Evolutionary conservation across 2,888 invertebrate species (phyloP), one percentile per base, ranked within the genome.

Genomic region (Oasisia sp.): DNA sequence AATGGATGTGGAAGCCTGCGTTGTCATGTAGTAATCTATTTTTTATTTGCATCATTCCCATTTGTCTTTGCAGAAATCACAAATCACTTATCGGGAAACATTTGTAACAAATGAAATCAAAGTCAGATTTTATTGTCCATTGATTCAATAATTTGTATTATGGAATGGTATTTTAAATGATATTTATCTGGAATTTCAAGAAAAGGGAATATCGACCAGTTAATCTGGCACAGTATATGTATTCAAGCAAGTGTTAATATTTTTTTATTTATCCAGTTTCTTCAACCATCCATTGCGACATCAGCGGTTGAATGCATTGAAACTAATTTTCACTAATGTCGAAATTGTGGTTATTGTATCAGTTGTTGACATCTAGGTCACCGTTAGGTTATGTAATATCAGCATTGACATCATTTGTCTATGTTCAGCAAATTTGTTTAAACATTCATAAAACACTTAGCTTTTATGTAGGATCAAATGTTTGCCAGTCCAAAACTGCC

Each of bases 71-170:
- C n/a, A 19, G n/a, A 74, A 74, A 4, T 74, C 74, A 74, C 74
- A 74, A 74, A 74, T 74, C n/a, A 74, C n/a, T 74, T 74, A n/a
- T n/a, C 74, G n/a, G 74, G 74, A 19, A 74, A 74, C n/a, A 74
- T 74, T 74, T 74, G 5, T 19, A 27, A 27, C 19, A 74, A 74
- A 74, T 7, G 27, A 74, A 74, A 27, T 74, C n/a, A 74, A 74
- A 74, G 74, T n/a, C 14, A 74, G 7, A 3, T 74, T 74, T 7
- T 27, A 74, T n/a, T 74, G 74, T 74, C 27, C 74, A 7, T 74
- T 19, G 74, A 74, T 27, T 74, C 5, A 74, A 74, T 74, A 27
- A 74, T 74, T 74, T 74, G 27, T 74, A 74, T 74, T 19, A 27
- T 27, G 7, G 27, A 74, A 74, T 74, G 74, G 74, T 5, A 74